Evolutionary conservation across 2,113 vertebrate genomes (phyloP), one percentile per base, ranked within the genome.

Genomic region (Mormyrus lacerda): DNA sequence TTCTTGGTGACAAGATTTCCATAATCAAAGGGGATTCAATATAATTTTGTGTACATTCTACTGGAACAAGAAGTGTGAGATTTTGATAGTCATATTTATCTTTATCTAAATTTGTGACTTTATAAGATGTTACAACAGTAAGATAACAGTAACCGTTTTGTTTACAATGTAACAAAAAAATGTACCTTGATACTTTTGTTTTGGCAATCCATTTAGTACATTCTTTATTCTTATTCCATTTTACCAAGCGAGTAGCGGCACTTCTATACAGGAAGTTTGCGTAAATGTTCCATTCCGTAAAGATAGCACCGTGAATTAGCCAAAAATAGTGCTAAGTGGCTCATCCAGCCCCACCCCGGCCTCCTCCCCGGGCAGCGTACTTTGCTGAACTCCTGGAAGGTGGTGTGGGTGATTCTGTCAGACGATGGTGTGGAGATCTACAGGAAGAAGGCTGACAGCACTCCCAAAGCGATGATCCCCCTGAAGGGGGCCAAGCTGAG

Each of bases 381-480:
- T 0, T 76, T 99, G 93, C 96, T 99, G 91, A 99, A 97, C 90
- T 96, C 96, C 86, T 99, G 98, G 98, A 99, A 97, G 88, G 95
- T 96, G 0, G 95, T 98, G 95, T 99, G 98, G 98, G 97, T 97
- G 0, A 96, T 98, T 58, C 91, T 99, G 53, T 95, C 97, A 88
- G 98, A 99, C 87, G 98, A 99, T n/a, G 98, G 95, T 27, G 91
- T 99, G 89, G 97, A 99, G 91, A 97, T 97, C 95, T 99, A 97
- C 91, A 99, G 99, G 92, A 96, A 97, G 93, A 99, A 98, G 94
- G 96, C 94, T 42, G 98, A 99, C 90, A 95, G 85, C 53, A 97
- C 94, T 83, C 97, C 98, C 35, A 99, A 99, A 95, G 98, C 97
- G 87, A 98, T 99, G 98, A 95, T 99, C 84, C 98, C 98, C 4